Evolutionary conservation across 2,797 vertebrate species (phyloP).

Genomic region (Tapirus indicus): DNA sequence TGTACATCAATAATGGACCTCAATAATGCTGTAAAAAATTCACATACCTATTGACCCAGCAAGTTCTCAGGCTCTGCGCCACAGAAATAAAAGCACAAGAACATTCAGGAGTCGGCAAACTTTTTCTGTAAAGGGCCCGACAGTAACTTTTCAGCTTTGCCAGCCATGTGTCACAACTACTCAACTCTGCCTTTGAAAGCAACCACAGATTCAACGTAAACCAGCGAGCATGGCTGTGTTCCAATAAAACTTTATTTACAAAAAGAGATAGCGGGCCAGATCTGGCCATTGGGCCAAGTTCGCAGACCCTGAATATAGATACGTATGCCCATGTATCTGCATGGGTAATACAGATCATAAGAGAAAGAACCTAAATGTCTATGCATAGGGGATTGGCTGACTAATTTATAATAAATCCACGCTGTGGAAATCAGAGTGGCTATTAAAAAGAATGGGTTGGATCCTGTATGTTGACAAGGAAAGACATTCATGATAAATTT

Average conservation of each 20-base stretch:
- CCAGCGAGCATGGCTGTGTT: neutral
- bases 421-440: neutral
- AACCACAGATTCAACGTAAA: neutral
- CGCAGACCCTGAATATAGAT: neutral
- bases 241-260: constrained; percentile 57
- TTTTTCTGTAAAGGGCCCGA: neutral
- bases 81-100: neutral
- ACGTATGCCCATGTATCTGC: too few species aligned
- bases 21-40: neutral
- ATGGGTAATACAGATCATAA: neutral
- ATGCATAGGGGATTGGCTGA: neutral
- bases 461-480: neutral
- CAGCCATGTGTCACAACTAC: neutral
- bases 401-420: neutral
- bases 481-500: neutral
- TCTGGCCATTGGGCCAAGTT: neutral
- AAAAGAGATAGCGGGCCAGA: neutral
- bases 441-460: neutral
- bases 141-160: neutral
- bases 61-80: neutral
- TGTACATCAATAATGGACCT: neutral
- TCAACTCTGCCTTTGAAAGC: neutral
- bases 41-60: neutral
- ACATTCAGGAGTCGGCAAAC: neutral
- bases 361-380: neutral